Percentiles rank a stretch among this genome's conserved stretches.
These are phyloP conservation scores for Distichodus sexfasciatus DNA, from an alignment of 2,797 vertebrate genomes.

Conservation along the genomic window DNA sequence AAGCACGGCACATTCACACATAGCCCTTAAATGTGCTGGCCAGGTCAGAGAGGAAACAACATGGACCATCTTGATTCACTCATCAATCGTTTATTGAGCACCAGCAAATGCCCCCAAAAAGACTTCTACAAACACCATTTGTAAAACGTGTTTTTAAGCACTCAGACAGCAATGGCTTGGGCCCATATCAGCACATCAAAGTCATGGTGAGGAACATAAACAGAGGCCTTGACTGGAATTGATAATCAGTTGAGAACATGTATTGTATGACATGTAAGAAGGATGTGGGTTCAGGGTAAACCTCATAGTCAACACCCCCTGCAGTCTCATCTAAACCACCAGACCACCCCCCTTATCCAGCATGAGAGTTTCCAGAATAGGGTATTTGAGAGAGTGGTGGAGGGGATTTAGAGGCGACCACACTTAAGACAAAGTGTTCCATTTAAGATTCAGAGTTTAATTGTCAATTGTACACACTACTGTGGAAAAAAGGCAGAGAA, in stretches of 20 bases:
- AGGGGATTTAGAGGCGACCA: too few relatives aligned
- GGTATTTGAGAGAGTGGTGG: background rate
- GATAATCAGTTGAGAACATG: conserved; percentile 58
- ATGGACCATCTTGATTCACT: background rate
- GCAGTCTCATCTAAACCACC: background rate
- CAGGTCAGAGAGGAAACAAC: background rate
- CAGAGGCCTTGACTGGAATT: conserved; percentile 57
- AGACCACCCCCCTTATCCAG: background rate
- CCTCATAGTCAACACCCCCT: conserved; percentile 3
- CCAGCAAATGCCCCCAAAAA: conserved; percentile 57
- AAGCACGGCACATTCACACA: conserved; percentile 32
- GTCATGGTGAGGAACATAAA: conserved; percentile 64
- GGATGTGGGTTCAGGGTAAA: conserved; percentile 38
- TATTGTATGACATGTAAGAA: conserved; percentile 35
- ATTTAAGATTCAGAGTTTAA: too few relatives aligned
- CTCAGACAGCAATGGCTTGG: conserved; percentile 67
- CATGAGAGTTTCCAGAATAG: conserved; percentile 12
- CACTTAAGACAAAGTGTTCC: too few relatives aligned
- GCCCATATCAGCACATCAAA: conserved; percentile 59
- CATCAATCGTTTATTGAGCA: conserved; percentile 22
- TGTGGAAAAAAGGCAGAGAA: too few relatives aligned
- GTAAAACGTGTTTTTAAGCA: too few relatives aligned
- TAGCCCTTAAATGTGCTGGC: conserved; percentile 20
- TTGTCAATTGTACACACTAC: too few relatives aligned
- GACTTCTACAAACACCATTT: too few relatives aligned